These are phyloP conservation scores for Graptemys geographica DNA, from an alignment of 2,797 vertebrate genomes.

Conservation along the genomic window DNA sequence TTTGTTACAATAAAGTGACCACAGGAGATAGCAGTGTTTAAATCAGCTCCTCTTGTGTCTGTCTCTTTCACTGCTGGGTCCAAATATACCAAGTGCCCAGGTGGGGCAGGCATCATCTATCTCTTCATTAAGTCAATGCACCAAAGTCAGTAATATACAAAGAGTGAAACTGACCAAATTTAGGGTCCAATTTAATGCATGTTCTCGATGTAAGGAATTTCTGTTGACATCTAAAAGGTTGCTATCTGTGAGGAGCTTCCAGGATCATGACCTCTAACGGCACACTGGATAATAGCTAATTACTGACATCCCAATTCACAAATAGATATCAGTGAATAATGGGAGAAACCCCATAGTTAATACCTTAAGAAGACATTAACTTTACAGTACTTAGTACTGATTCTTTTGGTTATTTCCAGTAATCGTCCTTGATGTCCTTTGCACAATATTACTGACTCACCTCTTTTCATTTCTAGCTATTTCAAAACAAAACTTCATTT, in stretches of 20 bases:
- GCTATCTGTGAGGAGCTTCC: not conserved
- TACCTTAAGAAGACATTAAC: not conserved
- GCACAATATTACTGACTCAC: not conserved
- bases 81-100: too few species aligned
- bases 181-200: not conserved
- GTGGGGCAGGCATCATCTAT: too few species aligned
- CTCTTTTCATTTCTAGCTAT: conserved; percentile 28
- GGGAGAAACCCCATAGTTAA: not conserved
- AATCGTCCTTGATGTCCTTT: not conserved
- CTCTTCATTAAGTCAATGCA: not conserved
- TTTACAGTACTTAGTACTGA: not conserved
- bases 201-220: not conserved
- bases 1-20: too few species aligned
- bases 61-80: too few species aligned
- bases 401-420: conserved; percentile 15
- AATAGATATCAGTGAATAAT: not conserved
- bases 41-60: too few species aligned
- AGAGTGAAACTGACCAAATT: not conserved
- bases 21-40: too few species aligned
- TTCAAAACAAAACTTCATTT: conserved; percentile 27
- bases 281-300: not conserved
- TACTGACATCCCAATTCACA: not conserved
- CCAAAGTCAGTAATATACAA: not conserved
- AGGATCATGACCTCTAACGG: not conserved
- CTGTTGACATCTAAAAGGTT: not conserved